Evolutionary conservation across 2,113 vertebrate species (phyloP).

Genomic region (Gobius niger): DNA sequence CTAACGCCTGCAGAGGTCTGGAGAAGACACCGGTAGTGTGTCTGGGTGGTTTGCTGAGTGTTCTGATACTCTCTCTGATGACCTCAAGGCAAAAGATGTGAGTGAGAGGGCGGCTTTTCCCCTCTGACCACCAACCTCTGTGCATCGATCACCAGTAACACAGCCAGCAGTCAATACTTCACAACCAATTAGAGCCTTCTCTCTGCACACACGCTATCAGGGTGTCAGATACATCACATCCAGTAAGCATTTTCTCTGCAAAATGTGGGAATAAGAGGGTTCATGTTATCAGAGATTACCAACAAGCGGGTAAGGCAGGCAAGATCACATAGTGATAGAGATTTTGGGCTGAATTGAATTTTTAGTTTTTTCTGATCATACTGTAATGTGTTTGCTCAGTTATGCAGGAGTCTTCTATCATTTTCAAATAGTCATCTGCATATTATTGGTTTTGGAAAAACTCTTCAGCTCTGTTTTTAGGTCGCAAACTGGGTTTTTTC

Average conservation of each 20-base stretch:
- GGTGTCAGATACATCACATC: constrained; percentile 34
- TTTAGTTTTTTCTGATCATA: no score
- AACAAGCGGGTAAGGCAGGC: neutral
- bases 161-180: constrained; percentile 61
- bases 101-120: constrained; percentile 21
- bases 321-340: neutral
- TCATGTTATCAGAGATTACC: neutral
- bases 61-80: constrained; percentile 28
- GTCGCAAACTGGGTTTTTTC: no score
- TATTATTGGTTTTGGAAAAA: no score
- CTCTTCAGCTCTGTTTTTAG: no score
- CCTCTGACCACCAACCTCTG: constrained; percentile 38
- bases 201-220: constrained; percentile 24
- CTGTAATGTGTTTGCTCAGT: no score
- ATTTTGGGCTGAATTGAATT: no score
- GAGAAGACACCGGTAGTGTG: neutral
- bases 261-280: neutral
- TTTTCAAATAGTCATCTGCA: no score
- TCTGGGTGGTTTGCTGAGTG: neutral
- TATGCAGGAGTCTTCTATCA: no score
- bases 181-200: constrained; percentile 64
- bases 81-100: constrained; percentile 24
- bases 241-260: neutral
- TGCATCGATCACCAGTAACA: constrained; percentile 47
- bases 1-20: neutral